Evolutionary conservation across 2,888 invertebrate species (phyloP).

Genomic region (Elysia crispata): DNA sequence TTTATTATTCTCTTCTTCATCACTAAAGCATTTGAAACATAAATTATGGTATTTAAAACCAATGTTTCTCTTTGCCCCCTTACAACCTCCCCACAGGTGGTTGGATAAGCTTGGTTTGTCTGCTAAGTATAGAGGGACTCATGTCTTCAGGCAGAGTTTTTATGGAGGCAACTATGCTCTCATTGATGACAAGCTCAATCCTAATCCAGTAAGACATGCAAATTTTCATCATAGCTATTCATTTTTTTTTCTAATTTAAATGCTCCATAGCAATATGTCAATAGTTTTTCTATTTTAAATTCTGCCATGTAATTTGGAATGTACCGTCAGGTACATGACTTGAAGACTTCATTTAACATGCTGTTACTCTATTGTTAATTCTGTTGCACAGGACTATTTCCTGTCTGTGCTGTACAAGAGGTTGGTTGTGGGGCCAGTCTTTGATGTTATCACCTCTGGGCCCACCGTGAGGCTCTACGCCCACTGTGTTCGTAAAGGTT

Average conservation of each 20-base stretch:
- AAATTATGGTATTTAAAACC: too few relatives aligned
- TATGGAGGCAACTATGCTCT: conserved; percentile 35
- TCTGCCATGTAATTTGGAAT: too few relatives aligned
- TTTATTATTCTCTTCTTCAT: too few relatives aligned
- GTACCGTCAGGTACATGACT: too few relatives aligned
- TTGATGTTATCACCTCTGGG: conserved; percentile 13
- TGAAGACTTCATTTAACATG: too few relatives aligned
- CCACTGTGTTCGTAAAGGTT: conserved; percentile 81
- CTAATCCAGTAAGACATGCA: conserved; percentile 41
- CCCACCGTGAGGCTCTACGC: conserved; percentile 82
- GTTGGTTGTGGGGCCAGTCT: conserved; percentile 45
- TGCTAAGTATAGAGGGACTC: conserved; percentile 38
- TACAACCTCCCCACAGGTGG: conserved; percentile 37
- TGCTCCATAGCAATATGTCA: too few relatives aligned
- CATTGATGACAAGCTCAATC: conserved; percentile 30
- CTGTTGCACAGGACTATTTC: conserved; percentile 42
- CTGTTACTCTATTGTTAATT: too few relatives aligned
- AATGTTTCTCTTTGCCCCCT: too few relatives aligned
- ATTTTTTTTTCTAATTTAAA: too few relatives aligned
- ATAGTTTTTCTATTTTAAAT: too few relatives aligned
- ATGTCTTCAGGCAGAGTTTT: conserved; percentile 47
- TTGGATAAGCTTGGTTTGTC: conserved; percentile 49
- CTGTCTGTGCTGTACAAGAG: conserved; percentile 41
- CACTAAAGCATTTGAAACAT: too few relatives aligned
- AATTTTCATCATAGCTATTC: too few relatives aligned